Percentiles rank a stretch among this genome's conserved stretches.
These are phyloP conservation scores for Nasonia longicornis DNA, from an alignment of 1,140 invertebrate genomes.

Conservation along the genomic window DNA sequence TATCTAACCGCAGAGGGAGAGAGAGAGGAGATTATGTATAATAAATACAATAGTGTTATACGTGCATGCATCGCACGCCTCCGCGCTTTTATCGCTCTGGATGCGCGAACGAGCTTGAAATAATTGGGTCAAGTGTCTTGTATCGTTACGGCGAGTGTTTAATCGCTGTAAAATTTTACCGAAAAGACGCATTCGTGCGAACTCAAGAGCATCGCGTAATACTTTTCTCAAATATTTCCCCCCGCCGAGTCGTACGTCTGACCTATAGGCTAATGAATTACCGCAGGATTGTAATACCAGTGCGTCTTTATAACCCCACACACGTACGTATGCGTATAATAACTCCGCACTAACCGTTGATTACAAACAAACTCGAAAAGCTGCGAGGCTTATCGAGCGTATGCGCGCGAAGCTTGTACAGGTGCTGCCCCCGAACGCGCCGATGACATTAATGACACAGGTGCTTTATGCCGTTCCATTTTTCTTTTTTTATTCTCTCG, in stretches of 20 bases:
- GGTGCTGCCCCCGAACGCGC: background rate
- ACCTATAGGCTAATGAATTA: too few relatives aligned
- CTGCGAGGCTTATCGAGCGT: background rate
- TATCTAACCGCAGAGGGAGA: background rate
- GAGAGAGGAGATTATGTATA: background rate
- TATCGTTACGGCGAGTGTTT: too few relatives aligned
- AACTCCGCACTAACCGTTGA: background rate
- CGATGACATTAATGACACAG: slow-evolving; percentile 23
- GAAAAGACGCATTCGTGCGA: too few relatives aligned
- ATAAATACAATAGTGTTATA: background rate
- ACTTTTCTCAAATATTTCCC: too few relatives aligned
- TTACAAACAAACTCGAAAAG: slow-evolving; percentile 8
- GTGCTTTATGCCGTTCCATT: slow-evolving; percentile 15
- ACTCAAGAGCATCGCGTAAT: too few relatives aligned
- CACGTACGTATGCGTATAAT: too few relatives aligned
- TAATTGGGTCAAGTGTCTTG: background rate
- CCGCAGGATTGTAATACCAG: too few relatives aligned
- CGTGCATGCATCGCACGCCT: background rate
- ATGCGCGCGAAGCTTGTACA: slow-evolving; percentile 8
- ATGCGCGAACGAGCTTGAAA: background rate
- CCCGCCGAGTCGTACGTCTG: too few relatives aligned
- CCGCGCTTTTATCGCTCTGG: background rate
- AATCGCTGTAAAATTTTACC: too few relatives aligned
- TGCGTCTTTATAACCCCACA: too few relatives aligned
- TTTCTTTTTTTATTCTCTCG: background rate